Evolutionary conservation across 2,113 vertebrate species (phyloP).

Genomic region (Podarcis muralis): DNA sequence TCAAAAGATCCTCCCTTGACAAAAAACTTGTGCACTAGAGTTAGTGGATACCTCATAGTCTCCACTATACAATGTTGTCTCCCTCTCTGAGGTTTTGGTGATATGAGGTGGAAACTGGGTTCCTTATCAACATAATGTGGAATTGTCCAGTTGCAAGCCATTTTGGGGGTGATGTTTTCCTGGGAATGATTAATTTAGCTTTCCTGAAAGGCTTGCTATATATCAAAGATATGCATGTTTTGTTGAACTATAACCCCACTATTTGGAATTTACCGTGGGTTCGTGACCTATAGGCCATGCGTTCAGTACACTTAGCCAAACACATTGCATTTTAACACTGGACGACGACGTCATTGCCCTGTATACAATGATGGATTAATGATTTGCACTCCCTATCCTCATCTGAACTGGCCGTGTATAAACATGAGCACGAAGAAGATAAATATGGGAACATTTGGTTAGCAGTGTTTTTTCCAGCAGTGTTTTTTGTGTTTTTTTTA

Average conservation of each 20-base stretch:
- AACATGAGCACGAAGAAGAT: not conserved
- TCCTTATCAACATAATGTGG: not conserved
- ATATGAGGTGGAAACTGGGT: not conserved
- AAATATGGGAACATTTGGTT: not conserved
- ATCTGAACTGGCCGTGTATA: not conserved
- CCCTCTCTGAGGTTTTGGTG: not conserved
- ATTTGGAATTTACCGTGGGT: too few relatives aligned
- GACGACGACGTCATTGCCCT: not conserved
- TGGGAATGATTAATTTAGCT: not conserved
- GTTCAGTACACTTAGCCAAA: too few relatives aligned
- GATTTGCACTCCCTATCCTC: not conserved
- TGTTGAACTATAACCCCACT: not conserved
- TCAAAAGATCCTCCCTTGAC: not conserved
- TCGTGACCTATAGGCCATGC: too few relatives aligned
- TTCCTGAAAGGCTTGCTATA: not conserved
- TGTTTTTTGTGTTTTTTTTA: not conserved
- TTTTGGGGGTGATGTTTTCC: not conserved
- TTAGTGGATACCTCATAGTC: not conserved
- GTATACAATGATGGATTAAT: not conserved
- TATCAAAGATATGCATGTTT: not conserved
- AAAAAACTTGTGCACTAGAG: not conserved
- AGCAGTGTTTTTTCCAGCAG: too few relatives aligned
- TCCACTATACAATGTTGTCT: too few relatives aligned
- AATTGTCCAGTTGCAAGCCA: not conserved
- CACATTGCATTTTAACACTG: not conserved